Evolutionary conservation across 2,888 invertebrate species (phyloP).

Genomic region (Antheraea assamensis): DNA sequence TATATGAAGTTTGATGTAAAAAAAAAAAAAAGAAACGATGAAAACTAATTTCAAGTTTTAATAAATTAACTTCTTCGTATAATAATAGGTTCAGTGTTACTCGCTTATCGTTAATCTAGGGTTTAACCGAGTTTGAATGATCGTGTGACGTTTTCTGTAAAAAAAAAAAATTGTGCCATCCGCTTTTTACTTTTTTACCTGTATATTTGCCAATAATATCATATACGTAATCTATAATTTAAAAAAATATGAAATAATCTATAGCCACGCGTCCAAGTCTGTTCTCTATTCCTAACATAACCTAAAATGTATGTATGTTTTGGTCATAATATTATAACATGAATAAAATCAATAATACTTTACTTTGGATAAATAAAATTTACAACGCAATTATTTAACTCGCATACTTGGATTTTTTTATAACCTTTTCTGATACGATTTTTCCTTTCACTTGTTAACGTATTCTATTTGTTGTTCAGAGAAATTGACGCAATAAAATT

Average conservation of each 20-base stretch:
- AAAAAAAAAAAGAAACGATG: constrained; percentile 36
- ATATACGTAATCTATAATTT: constrained; percentile 32
- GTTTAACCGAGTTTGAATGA: constrained; percentile 25
- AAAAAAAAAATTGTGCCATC: constrained; percentile 74
- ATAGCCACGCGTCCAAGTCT: constrained; percentile 68
- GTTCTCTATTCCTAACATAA: constrained; percentile 41
- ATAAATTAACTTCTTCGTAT: neutral
- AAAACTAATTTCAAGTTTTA: constrained; percentile 10
- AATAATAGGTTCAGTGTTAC: neutral
- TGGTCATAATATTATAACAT: neutral
- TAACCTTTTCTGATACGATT: neutral
- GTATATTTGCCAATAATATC: constrained; percentile 59
- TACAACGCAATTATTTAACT: neutral
- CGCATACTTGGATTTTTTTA: neutral
- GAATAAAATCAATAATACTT: neutral
- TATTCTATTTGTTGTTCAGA: neutral
- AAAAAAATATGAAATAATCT: constrained; percentile 46
- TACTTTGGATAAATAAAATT: neutral
- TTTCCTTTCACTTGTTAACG: neutral
- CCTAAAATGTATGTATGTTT: neutral
- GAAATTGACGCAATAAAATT: neutral
- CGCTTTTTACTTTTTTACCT: constrained; percentile 65
- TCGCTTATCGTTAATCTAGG: constrained; percentile 22
- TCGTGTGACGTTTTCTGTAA: constrained; percentile 20
- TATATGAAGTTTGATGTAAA: constrained; percentile 42